Base-by-base conservation (phyloP, 2,888 invertebrate genomes). In the Eupeodes latifasciatus region DNA sequence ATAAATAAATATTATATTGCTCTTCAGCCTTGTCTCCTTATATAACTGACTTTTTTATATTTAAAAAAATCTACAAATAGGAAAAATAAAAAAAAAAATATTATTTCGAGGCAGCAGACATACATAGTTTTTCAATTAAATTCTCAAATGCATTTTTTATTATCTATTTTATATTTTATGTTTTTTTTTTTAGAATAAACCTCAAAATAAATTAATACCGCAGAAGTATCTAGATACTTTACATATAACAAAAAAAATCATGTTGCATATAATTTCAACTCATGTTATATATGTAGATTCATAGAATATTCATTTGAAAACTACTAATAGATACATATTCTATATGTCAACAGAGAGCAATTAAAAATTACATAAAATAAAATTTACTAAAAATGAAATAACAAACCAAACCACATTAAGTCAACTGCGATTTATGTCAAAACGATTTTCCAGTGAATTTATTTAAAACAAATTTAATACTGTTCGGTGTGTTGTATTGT, bases 61-160 rank as follows among this genome's bases (percentile, higher is more conserved):
- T 66, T 55, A 19, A 55, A 51, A 51, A 14, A 51, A 51, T 5
- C 12, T 14, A 51, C 14, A 51, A 62, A 12, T 12, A 19, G 11
- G 4, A 10, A 36, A 84, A 79, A 69, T 64, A 64, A 81, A 57
- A 78, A 69, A 69, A 67, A 81, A 67, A 81, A 19, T 16, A 72
- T 14, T 19, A 61, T n/a, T 49, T 36, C 34, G 59, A 44, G 53
- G 81, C 67, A 78, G 55, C n/a, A 53, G 67, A 87, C 87, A 87
- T 62, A 87, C 87, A 87, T 62, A 61, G 67, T 53, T 87, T 87
- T 84, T 87, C 84, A 87, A 87, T 87, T 87, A 72, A 72, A 72
- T 59, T 57, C 34, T 59, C 34, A 7, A 72, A 55, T 71, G 44
- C 14, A 36, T 66, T 72, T 84, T 55, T 62, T 53, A 55, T 51